Conservation (phyloP, 2,888 invertebrate genomes). For the Sphaeridia pumilis region DNA sequence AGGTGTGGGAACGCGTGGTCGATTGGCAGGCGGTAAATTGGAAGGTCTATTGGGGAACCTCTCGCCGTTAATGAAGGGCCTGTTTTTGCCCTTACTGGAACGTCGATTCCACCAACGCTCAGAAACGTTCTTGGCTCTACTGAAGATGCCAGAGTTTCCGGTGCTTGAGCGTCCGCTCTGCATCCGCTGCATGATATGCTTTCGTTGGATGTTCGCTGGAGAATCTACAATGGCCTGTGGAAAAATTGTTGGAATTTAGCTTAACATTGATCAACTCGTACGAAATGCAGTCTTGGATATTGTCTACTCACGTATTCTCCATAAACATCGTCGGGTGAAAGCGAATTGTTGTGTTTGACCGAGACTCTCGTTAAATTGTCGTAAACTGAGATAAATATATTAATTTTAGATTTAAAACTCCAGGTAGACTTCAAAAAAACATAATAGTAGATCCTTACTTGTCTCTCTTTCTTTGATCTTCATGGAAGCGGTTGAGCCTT, state of each 20-base stretch:
- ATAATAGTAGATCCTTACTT: too few species aligned
- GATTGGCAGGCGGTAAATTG: not conserved
- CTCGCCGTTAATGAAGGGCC: not conserved
- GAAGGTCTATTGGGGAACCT: not conserved
- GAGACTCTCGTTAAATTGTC: constrained; percentile 68
- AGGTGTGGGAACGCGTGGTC: constrained; percentile 80
- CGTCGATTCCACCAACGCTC: constrained; percentile 70
- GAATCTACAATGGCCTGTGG: constrained; percentile 69
- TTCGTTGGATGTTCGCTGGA: constrained; percentile 69
- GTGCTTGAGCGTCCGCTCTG: constrained; percentile 74
- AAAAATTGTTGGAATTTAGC: not conserved
- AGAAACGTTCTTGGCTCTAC: constrained; percentile 48
- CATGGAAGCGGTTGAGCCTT: constrained; percentile 74
- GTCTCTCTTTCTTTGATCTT: constrained; percentile 67
- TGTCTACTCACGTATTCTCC: constrained; percentile 68
- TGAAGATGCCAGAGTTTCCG: constrained; percentile 39
- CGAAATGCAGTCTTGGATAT: not conserved
- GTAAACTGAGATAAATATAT: too few species aligned
- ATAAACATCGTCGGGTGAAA: constrained; percentile 60
- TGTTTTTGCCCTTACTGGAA: constrained; percentile 50
- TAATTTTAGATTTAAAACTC: too few species aligned
- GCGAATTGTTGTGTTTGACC: constrained; percentile 36
- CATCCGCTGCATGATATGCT: constrained; percentile 80
- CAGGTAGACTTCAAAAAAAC: too few species aligned
- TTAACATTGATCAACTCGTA: not conserved